These are phyloP conservation scores for Drosophila watanabei DNA, from an alignment of 1,140 invertebrate genomes.

Conservation along the genomic window DNA sequence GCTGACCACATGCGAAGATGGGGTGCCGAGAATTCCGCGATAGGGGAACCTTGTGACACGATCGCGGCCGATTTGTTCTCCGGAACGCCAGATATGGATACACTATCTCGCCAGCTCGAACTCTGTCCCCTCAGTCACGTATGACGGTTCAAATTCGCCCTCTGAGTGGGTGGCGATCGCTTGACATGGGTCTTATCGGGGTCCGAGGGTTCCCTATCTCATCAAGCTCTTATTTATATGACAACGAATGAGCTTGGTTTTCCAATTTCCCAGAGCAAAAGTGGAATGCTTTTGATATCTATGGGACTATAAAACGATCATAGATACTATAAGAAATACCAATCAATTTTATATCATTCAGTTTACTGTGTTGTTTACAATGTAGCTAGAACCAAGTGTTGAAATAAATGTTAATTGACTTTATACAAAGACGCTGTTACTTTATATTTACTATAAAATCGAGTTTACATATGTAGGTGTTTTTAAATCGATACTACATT, in stretches of 20 bases:
- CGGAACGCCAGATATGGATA: slow-evolving; percentile 32
- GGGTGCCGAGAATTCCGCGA: slow-evolving; percentile 38
- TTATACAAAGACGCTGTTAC: not conserved
- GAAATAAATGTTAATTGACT: not conserved
- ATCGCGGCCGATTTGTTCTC: slow-evolving; percentile 44
- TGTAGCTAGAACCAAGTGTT: too few species aligned
- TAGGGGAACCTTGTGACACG: slow-evolving; percentile 51
- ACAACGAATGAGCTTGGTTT: not conserved
- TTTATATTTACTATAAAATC: not conserved
- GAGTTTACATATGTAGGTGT: slow-evolving; percentile 1
- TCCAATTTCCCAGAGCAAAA: not conserved
- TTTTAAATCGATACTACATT: not conserved
- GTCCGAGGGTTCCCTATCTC: not conserved
- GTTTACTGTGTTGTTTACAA: not conserved
- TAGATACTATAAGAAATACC: not conserved
- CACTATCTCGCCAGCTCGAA: slow-evolving; percentile 16
- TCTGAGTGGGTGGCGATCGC: slow-evolving; percentile 2
- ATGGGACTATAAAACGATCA: too few species aligned
- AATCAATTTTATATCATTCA: not conserved
- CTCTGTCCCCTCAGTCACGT: slow-evolving; percentile 26
- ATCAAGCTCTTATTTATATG: not conserved
- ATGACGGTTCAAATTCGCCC: slow-evolving; percentile 9
- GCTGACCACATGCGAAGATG: slow-evolving; percentile 32
- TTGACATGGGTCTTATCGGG: not conserved
- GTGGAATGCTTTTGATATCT: too few species aligned